Base-by-base conservation (phyloP, 2,888 invertebrate species). In the Drosophila bunnanda region DNA sequence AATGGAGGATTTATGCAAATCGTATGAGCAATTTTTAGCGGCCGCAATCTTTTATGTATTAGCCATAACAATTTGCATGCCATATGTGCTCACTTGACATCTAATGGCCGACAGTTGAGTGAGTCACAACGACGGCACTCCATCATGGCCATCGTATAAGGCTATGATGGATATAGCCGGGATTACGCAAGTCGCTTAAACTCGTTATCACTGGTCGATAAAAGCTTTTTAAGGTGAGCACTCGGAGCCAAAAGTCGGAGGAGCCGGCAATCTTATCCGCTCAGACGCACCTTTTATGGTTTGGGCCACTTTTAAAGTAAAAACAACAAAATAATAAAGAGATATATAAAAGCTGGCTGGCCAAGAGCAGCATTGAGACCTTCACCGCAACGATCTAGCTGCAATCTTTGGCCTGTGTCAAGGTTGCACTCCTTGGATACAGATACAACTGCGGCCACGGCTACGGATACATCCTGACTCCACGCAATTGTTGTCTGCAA, bases 181-280 rank as follows among this genome's bases (percentile, higher is more conserved):
- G 67, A 66, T 73, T 73, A 67, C 54, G 75, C 75, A 72, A 72
- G 74, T 43, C 36, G 12, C 55, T 36, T 38, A 48, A 71, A 54
- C 62, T 53, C 71, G 73, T 67, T 82, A 82, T 88, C 88, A 78
- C 52, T 61, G 50, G 60, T 58, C 79, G 70, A 84, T 82, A 84
- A 79, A 87, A 77, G 65, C 55, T 65, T 54, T 77, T 75, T 66
- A 54, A 69, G 77, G 72, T 53, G 53, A 60, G 59, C 64, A 75
- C 66, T 74, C 52, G 41, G 48, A 48, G 44, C 53, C 34, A 60
- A 43, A 53, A 56, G 43, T 17, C 44, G 53, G 34, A 64, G 64
- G 28, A 68, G 60, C 17, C 66, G 62, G 76, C 43, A 78, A 78
- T 79, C 85, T 87, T 87, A 81, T 87, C 52, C 60, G 56, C 57